These are phyloP conservation scores for Myiotriccus ornatus DNA, from an alignment of 2,797 vertebrate species.

Conservation along the genomic window DNA sequence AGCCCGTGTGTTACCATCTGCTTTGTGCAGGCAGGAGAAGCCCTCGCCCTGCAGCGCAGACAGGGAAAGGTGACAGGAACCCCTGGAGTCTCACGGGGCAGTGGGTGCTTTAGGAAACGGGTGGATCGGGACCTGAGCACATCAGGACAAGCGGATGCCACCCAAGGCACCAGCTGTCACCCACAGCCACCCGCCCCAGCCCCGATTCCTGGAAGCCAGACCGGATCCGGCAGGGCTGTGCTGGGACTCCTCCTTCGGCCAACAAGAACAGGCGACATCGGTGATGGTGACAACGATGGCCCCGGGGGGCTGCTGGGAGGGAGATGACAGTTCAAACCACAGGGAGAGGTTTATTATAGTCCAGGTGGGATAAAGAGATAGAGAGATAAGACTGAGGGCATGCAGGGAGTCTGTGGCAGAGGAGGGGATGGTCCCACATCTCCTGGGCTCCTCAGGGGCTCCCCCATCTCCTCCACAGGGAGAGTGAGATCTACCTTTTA, in stretches of 20 bases:
- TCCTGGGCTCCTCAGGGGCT: neutral
- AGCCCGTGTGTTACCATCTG: constrained; percentile 41
- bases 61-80: neutral
- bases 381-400: neutral
- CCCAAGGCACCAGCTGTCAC: constrained; percentile 2
- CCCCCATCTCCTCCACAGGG: neutral
- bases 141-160: neutral
- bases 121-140: fast-evolving
- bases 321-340: neutral
- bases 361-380: neutral
- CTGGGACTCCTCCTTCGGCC: constrained; percentile 51
- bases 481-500: neutral
- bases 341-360: neutral
- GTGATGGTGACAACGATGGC: fast-evolving
- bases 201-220: constrained; percentile 39
- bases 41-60: neutral
- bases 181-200: neutral
- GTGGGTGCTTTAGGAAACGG: neutral
- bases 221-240: neutral
- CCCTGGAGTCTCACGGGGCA: neutral
- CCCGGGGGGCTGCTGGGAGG: neutral
- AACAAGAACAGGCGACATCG: neutral
- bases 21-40: neutral
- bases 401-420: neutral
- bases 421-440: fast-evolving